These are phyloP conservation scores for Schizothorax lantsangensis DNA, from an alignment of 2,797 vertebrate species.

Conservation along the genomic window DNA sequence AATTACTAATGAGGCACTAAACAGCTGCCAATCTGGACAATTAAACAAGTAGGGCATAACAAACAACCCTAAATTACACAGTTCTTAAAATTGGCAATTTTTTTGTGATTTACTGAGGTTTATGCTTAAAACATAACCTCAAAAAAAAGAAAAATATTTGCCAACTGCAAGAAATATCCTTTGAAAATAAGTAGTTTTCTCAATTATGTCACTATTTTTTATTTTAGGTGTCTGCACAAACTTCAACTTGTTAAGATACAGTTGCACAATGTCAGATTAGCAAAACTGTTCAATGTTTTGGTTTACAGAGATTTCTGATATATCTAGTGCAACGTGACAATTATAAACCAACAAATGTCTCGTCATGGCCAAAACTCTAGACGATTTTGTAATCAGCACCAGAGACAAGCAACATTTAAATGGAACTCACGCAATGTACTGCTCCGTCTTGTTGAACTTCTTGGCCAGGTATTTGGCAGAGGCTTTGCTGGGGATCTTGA, in stretches of 20 bases:
- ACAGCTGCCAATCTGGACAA: constrained; percentile 12
- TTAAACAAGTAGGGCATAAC: neutral
- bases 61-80: neutral
- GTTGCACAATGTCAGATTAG: neutral
- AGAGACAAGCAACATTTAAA: neutral
- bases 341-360: neutral
- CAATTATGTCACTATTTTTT: neutral
- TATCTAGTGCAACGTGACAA: neutral
- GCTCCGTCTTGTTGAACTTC: constrained; percentile 95
- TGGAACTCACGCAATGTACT: constrained; percentile 89
- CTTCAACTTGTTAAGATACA: neutral
- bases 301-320: neutral
- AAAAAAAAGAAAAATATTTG: neutral
- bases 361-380: neutral
- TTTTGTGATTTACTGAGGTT: neutral
- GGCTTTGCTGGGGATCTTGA: constrained; percentile 96
- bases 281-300: neutral
- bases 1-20: constrained; percentile 17
- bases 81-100: neutral
- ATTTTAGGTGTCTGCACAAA: neutral
- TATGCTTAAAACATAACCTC: neutral
- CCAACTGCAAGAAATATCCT: neutral
- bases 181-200: neutral
- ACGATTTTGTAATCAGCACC: neutral
- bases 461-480: constrained; percentile 93